phyloP scores from a whole-genome alignment of 2,888 invertebrate species.

The Parthenolecanium corni region DNA sequence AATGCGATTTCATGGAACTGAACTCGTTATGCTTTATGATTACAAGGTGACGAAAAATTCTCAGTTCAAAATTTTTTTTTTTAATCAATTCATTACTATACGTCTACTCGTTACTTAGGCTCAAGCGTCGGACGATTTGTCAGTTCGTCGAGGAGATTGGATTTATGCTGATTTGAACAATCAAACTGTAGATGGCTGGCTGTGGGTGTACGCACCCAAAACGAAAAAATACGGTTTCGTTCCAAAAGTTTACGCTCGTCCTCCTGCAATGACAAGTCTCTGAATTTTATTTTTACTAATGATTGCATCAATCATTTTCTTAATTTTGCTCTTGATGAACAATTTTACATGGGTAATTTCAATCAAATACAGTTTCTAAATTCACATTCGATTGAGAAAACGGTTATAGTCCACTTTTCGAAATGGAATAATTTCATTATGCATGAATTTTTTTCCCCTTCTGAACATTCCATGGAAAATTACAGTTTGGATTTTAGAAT shows the following conservation, averaged over 20 bases:
- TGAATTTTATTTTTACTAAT: constrained; percentile 36
- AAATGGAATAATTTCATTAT: too few relatives aligned
- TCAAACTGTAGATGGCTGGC: constrained; percentile 88
- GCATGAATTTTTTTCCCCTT: too few relatives aligned
- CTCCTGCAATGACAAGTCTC: constrained; percentile 81
- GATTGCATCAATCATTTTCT: too few relatives aligned
- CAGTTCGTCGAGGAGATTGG: constrained; percentile 85
- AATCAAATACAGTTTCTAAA: too few relatives aligned
- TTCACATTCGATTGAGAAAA: too few relatives aligned
- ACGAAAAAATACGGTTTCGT: constrained; percentile 88
- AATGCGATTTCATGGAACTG: constrained; percentile 72
- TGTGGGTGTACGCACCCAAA: constrained; percentile 90
- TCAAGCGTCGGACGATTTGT: constrained; percentile 84
- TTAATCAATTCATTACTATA: too few relatives aligned
- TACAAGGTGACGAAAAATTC: constrained; percentile 54
- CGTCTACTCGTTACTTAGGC: constrained; percentile 46
- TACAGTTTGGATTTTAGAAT: too few relatives aligned
- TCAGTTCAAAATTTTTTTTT: too few relatives aligned
- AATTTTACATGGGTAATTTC: too few relatives aligned
- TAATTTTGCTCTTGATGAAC: too few relatives aligned
- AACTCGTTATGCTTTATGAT: constrained; percentile 87
- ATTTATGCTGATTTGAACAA: constrained; percentile 87
- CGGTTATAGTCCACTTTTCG: too few relatives aligned
- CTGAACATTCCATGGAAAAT: too few relatives aligned
- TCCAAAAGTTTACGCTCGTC: constrained; percentile 84